Evolutionary conservation across 2,797 vertebrate species (phyloP).

Genomic region (Cyclopterus lumpus): DNA sequence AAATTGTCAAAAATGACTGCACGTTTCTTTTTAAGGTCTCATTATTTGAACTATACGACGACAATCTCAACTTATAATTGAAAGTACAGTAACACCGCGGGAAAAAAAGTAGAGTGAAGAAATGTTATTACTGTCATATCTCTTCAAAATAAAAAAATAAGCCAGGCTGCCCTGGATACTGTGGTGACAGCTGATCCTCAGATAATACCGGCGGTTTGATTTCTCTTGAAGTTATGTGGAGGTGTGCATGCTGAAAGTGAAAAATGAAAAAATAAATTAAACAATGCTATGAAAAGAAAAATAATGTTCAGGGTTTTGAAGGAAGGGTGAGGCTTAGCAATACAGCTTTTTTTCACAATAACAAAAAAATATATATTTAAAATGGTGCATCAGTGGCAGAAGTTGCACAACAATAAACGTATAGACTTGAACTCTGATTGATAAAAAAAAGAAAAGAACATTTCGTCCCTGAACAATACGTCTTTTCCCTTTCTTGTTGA

Average conservation of each 20-base stretch:
- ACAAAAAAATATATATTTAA: slow-evolving; percentile 33
- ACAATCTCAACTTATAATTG: background rate
- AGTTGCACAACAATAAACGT: slow-evolving; percentile 25
- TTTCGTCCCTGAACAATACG: slow-evolving; percentile 31
- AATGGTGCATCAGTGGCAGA: slow-evolving; percentile 30
- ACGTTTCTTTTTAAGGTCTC: slow-evolving; percentile 5
- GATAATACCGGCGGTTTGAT: slow-evolving; percentile 39
- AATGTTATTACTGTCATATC: background rate
- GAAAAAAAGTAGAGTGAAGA: background rate
- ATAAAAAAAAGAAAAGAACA: slow-evolving; percentile 31
- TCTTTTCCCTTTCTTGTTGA: slow-evolving; percentile 23
- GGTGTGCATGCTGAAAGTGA: slow-evolving; percentile 29
- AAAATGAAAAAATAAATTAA: slow-evolving; percentile 35
- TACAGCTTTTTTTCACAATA: slow-evolving; percentile 4
- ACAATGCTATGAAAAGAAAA: slow-evolving; percentile 42
- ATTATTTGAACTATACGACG: background rate
- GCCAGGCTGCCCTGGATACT: slow-evolving; percentile 15
- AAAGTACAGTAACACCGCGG: background rate
- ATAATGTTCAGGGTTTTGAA: slow-evolving; percentile 6
- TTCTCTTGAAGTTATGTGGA: slow-evolving; percentile 42
- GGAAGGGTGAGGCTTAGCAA: slow-evolving; percentile 12
- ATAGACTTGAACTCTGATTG: slow-evolving; percentile 27
- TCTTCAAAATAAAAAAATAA: slow-evolving; percentile 2
- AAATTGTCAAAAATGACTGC: background rate
- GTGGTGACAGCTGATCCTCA: slow-evolving; percentile 40